Evolutionary conservation across 2,113 vertebrate genomes (phyloP).

Genomic region (Bos taurus): DNA sequence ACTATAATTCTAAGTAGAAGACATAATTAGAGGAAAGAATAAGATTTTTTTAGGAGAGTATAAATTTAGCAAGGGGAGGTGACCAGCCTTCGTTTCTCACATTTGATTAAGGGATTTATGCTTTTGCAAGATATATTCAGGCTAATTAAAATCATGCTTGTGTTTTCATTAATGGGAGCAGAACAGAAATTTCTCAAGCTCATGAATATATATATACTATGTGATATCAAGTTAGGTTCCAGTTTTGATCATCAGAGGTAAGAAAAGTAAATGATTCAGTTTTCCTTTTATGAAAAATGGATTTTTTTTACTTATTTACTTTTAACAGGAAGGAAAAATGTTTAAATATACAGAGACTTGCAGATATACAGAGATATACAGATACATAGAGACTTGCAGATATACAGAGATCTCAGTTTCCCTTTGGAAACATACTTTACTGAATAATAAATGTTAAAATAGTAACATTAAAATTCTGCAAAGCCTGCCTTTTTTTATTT

Average conservation of each 20-base stretch:
- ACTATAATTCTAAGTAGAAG: constrained; percentile 2
- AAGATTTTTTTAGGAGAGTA: not conserved
- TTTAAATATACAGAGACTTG: not conserved
- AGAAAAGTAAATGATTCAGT: not conserved
- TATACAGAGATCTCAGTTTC: not conserved
- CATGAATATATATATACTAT: not conserved
- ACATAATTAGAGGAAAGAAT: not conserved
- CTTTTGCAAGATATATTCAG: constrained; percentile 6
- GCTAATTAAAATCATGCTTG: constrained; percentile 52
- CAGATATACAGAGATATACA: not conserved
- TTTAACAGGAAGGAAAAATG: not conserved
- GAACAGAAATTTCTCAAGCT: not conserved
- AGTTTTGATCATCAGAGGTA: not conserved
- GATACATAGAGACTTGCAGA: not conserved
- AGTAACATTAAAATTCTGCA: not conserved
- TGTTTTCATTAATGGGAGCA: constrained; percentile 47
- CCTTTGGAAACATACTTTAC: not conserved
- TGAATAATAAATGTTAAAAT: not conserved
- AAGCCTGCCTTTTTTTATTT: not conserved
- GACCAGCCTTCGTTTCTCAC: not conserved
- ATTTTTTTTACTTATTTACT: not conserved
- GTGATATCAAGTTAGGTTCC: not conserved
- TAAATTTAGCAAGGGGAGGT: constrained; percentile 13
- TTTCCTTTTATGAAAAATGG: not conserved
- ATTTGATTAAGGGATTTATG: constrained; percentile 24